Evolutionary conservation across 2,113 vertebrate genomes (phyloP).

Genomic region (Micromys minutus): DNA sequence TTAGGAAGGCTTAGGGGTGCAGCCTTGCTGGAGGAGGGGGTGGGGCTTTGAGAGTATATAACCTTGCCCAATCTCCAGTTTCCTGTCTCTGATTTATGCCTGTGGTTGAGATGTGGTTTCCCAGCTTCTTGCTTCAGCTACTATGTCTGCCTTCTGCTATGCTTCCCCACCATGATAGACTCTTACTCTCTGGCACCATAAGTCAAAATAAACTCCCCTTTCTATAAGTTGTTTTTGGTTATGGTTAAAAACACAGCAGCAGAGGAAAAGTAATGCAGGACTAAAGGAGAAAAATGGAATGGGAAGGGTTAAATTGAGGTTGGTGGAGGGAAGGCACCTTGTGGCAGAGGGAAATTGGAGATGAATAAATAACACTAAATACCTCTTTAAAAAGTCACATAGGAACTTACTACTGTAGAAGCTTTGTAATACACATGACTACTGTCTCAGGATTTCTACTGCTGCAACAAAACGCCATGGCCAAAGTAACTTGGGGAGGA

Average conservation of each 20-base stretch:
- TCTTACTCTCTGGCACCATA: neutral
- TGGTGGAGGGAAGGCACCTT: neutral
- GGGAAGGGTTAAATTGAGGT: neutral
- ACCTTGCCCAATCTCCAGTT: neutral
- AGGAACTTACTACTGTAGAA: neutral
- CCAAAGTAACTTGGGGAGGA: neutral
- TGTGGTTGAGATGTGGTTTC: neutral
- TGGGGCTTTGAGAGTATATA: neutral
- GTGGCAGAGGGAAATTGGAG: neutral
- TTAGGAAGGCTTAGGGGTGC: neutral
- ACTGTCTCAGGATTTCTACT: neutral
- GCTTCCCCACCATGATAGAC: neutral
- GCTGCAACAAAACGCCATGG: neutral
- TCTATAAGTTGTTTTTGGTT: neutral
- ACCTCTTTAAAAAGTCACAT: neutral
- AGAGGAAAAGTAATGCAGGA: neutral
- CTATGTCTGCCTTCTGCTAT: neutral
- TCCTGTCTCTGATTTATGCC: neutral
- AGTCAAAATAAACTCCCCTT: neutral
- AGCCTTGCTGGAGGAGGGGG: neutral
- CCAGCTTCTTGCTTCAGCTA: neutral
- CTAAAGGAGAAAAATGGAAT: neutral
- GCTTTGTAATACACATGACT: neutral
- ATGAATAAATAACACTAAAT: neutral
- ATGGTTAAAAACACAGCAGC: neutral